Percentiles rank a stretch among this genome's conserved stretches.
phyloP scores from a whole-genome alignment of 2,113 vertebrate species.

The Turdus rufiventris region DNA sequence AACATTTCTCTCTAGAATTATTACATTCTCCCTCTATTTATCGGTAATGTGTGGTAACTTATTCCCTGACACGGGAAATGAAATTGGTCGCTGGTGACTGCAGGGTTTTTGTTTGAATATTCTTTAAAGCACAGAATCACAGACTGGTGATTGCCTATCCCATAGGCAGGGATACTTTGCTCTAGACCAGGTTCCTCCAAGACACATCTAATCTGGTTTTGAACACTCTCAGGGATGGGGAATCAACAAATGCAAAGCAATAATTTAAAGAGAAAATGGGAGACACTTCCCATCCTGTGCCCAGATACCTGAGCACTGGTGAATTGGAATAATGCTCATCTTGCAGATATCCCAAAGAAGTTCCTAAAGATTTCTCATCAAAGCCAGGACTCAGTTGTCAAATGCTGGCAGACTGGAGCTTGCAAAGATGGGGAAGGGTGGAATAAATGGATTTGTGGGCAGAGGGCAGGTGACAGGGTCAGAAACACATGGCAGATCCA shows the following conservation, averaged over 20 bases:
- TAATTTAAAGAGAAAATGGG: not conserved
- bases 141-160: no score
- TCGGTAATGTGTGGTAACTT: not conserved
- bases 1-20: not conserved
- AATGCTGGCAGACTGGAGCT: not conserved
- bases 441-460: not conserved
- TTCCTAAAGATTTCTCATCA: not conserved
- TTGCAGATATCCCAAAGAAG: not conserved
- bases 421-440: not conserved
- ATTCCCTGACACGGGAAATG: not conserved
- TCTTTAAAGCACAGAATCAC: not conserved
- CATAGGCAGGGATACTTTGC: not conserved
- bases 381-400: not conserved
- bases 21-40: not conserved
- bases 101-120: not conserved
- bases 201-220: not conserved
- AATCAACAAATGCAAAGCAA: not conserved
- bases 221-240: not conserved
- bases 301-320: not conserved
- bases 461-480: not conserved
- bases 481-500: not conserved
- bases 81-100: not conserved
- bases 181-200: not conserved
- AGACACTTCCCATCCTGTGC: not conserved
- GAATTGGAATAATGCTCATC: not conserved